Conservation (phyloP, 2,888 invertebrate genomes). For the Macrostomum cliftonense region DNA sequence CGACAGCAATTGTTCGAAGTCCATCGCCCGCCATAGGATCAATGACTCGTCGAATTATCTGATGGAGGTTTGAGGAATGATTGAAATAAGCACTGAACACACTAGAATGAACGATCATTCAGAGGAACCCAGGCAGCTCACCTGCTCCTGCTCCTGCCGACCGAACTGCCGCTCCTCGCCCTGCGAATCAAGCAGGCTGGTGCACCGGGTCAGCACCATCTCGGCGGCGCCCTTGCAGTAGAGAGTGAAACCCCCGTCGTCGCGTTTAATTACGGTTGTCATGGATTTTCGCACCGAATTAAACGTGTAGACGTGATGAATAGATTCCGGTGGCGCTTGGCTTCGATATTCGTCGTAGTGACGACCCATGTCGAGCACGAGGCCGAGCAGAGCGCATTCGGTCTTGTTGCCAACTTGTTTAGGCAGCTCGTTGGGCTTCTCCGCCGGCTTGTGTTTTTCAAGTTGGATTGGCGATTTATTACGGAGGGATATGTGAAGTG, state of each 20-base stretch:
- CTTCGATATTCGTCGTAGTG: conserved; percentile 78
- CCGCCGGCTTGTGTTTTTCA: not conserved
- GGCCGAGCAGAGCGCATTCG: conserved; percentile 86
- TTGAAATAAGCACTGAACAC: too few species aligned
- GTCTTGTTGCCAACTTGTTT: conserved; percentile 99
- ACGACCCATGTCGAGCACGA: conserved; percentile 48
- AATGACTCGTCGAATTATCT: conserved; percentile 68
- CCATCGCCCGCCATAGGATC: conserved; percentile 97
- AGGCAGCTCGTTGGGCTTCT: conserved; percentile 4
- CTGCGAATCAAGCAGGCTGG: not conserved
- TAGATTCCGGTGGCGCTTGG: conserved; percentile 70
- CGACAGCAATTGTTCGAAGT: conserved; percentile 81
- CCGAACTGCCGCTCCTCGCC: too few species aligned
- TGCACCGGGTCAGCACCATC: conserved; percentile 88
- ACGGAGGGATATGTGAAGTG: too few species aligned
- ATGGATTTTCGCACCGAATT: conserved; percentile 96
- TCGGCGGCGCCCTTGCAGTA: conserved; percentile 97
- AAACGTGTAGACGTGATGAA: conserved; percentile 65
- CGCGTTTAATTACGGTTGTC: conserved; percentile 63
- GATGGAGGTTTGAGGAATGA: too few species aligned
- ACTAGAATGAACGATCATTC: too few species aligned
- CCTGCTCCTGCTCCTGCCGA: too few species aligned
- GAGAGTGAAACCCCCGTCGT: conserved; percentile 61
- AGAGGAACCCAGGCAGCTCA: too few species aligned
- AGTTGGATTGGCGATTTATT: too few species aligned